phyloP scores from a whole-genome alignment of 2,888 invertebrate species.

The Resseliella maxima region DNA sequence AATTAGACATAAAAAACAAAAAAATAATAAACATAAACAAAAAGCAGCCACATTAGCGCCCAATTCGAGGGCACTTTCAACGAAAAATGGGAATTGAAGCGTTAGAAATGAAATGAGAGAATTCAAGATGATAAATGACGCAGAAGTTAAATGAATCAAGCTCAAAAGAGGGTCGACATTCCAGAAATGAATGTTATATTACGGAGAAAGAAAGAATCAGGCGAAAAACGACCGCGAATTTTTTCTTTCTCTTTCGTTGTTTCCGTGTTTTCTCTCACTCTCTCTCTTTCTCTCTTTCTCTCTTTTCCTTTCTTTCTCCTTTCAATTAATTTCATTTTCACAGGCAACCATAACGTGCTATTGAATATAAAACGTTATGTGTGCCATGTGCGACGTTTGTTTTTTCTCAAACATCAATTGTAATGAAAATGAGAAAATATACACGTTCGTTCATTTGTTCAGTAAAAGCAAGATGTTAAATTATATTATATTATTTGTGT shows the following conservation, averaged over 20 bases:
- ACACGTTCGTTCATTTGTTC: neutral
- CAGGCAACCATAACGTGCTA: neutral
- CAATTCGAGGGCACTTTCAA: neutral
- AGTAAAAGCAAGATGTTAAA: neutral
- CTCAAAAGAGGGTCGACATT: slow-evolving; percentile 27
- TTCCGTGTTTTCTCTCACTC: neutral
- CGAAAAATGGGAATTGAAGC: neutral
- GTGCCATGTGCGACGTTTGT: slow-evolving; percentile 27
- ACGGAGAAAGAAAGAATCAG: neutral
- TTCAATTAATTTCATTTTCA: neutral
- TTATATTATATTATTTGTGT: too few species aligned
- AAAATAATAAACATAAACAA: slow-evolving; percentile 11
- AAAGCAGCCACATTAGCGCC: neutral
- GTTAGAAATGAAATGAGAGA: neutral
- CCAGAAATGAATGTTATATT: neutral
- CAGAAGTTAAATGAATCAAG: slow-evolving; percentile 37
- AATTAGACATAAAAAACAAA: slow-evolving; percentile 40
- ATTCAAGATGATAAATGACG: slow-evolving; percentile 49
- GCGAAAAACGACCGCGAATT: neutral
- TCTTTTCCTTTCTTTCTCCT: neutral
- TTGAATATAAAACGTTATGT: slow-evolving; percentile 2
- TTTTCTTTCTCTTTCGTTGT: neutral
- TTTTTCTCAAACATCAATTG: slow-evolving; percentile 41
- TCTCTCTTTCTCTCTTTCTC: neutral
- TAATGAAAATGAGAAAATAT: slow-evolving; percentile 27